Percentiles rank a stretch among this genome's conserved stretches.
phyloP scores from a whole-genome alignment of 2,113 vertebrate genomes.

The Mustelus asterias region DNA sequence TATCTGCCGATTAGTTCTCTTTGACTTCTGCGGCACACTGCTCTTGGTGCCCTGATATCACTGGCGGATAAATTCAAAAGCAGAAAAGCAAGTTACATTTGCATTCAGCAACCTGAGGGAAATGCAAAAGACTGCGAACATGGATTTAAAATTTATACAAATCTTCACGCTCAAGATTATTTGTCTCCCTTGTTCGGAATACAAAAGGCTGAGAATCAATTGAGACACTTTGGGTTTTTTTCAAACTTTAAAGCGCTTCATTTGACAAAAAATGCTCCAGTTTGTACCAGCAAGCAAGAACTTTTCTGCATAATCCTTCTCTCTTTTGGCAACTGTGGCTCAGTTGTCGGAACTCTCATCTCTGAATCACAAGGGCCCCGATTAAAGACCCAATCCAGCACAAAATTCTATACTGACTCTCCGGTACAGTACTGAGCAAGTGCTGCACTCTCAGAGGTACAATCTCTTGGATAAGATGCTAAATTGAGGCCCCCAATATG shows the following conservation, averaged over 20 bases:
- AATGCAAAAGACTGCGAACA: not conserved
- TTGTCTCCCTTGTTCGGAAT: not conserved
- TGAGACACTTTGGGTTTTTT: not conserved
- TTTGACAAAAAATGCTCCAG: not conserved
- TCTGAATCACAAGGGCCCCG: too few relatives aligned
- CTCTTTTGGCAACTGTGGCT: not conserved
- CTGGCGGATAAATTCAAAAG: not conserved
- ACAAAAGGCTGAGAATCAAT: not conserved
- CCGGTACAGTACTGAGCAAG: too few relatives aligned
- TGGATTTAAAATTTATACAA: not conserved
- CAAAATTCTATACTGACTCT: too few relatives aligned
- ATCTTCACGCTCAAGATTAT: not conserved
- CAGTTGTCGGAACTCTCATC: too few relatives aligned
- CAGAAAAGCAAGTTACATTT: not conserved
- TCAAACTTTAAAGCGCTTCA: not conserved
- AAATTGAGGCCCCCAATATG: too few relatives aligned
- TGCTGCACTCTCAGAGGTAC: too few relatives aligned
- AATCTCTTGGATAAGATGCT: too few relatives aligned
- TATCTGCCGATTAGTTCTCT: not conserved
- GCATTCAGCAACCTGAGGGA: not conserved
- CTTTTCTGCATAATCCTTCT: not conserved
- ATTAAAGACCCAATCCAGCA: too few relatives aligned
- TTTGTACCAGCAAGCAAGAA: not conserved
- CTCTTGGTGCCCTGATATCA: not conserved
- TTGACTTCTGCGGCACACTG: not conserved